These are phyloP conservation scores for Poecile atricapillus DNA, from an alignment of 2,113 vertebrate species.

Conservation along the genomic window DNA sequence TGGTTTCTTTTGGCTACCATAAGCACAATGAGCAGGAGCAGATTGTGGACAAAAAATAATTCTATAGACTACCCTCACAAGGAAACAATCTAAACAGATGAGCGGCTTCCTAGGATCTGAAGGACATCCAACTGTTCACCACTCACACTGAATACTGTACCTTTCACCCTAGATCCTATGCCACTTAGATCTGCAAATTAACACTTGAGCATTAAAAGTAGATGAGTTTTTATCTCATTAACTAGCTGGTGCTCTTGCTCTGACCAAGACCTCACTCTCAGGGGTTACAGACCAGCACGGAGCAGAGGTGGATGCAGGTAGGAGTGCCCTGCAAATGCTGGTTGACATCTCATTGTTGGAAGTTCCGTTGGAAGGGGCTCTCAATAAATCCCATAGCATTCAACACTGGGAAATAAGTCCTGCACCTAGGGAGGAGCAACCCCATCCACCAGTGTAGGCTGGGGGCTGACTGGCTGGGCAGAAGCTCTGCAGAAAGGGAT, in stretches of 20 bases:
- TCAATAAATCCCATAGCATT: background rate
- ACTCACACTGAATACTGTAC: background rate
- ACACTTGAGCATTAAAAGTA: background rate
- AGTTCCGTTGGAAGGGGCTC: background rate
- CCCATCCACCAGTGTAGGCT: background rate
- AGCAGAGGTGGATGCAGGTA: background rate
- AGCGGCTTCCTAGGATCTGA: background rate
- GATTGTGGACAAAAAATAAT: background rate
- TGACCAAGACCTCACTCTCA: fast-evolving
- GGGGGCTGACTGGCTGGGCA: background rate
- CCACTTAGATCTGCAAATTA: background rate
- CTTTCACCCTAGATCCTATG: background rate
- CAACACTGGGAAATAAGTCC: background rate
- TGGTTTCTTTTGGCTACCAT: background rate
- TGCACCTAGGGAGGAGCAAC: background rate
- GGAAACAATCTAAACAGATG: background rate
- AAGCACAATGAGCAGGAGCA: background rate
- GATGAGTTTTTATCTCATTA: background rate
- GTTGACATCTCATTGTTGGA: fast-evolving
- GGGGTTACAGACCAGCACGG: fast-evolving
- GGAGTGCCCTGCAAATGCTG: background rate
- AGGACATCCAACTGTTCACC: background rate
- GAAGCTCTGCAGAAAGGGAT: background rate
- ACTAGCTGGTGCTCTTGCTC: background rate
- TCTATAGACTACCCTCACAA: background rate